Percentiles rank a stretch among this genome's conserved stretches.
phyloP scores from a whole-genome alignment of 2,113 vertebrate species.

The Excalfactoria chinensis region DNA sequence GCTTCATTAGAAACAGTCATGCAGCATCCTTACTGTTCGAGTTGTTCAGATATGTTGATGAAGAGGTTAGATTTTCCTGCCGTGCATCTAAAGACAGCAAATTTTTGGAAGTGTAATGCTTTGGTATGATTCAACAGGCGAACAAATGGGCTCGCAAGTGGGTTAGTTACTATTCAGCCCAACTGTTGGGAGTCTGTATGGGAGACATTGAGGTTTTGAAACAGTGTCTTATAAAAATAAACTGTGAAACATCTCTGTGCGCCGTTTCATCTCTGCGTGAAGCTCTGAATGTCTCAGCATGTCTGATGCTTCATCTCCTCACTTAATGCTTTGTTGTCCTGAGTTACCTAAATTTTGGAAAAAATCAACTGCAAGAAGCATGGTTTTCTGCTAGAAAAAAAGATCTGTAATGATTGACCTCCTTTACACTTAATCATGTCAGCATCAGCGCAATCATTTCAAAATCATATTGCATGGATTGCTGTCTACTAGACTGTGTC shows the following conservation, averaged over 20 bases:
- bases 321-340: background rate
- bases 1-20: background rate
- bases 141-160: background rate
- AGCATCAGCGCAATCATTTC: slow-evolving; percentile 19
- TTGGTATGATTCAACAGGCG: background rate
- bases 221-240: slow-evolving; percentile 38
- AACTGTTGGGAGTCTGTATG: background rate
- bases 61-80: background rate
- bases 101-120: background rate
- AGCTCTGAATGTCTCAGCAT: slow-evolving; percentile 28
- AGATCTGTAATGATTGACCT: slow-evolving; percentile 5
- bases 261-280: slow-evolving; percentile 35
- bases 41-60: background rate
- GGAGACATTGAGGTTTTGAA: slow-evolving; percentile 18
- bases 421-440: background rate
- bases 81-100: background rate
- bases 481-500: background rate
- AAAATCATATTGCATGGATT: background rate
- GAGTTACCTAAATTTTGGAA: background rate
- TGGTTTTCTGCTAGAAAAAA: background rate
- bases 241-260: background rate
- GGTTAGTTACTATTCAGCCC: background rate
- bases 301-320: slow-evolving; percentile 30
- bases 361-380: background rate
- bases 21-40: background rate